These are phyloP conservation scores for Nemapogon koenigi DNA, from an alignment of 2,888 invertebrate genomes.

Conservation along the genomic window DNA sequence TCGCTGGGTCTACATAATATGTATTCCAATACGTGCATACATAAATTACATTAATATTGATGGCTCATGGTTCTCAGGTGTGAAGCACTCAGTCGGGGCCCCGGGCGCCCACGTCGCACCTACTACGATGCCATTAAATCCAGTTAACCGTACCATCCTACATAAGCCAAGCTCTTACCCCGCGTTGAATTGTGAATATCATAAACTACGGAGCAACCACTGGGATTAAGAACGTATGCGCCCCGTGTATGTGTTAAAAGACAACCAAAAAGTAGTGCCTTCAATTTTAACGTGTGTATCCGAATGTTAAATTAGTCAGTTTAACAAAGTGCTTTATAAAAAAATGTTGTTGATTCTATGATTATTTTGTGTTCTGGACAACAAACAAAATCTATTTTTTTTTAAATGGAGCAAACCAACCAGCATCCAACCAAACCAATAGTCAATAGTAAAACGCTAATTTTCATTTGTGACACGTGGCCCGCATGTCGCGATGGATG, in stretches of 20 bases:
- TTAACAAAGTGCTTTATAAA: too few species aligned
- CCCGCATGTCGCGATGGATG: slow-evolving; percentile 4
- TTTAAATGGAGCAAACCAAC: too few species aligned
- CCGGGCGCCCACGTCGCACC: background rate
- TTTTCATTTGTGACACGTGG: slow-evolving; percentile 5
- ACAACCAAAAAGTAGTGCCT: too few species aligned
- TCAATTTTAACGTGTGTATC: too few species aligned
- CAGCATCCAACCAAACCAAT: too few species aligned
- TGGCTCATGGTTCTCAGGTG: slow-evolving; percentile 6
- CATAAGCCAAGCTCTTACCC: slow-evolving; percentile 6
- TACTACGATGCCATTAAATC: slow-evolving; percentile 4
- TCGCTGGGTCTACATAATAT: background rate
- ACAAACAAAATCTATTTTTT: too few species aligned
- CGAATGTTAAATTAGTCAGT: too few species aligned
- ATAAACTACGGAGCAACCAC: too few species aligned
- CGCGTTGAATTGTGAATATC: slow-evolving; percentile 3
- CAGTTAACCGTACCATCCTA: slow-evolving; percentile 3
- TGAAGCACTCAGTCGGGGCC: background rate
- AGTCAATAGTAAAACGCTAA: slow-evolving; percentile 7
- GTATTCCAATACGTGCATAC: background rate
- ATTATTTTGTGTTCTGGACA: too few species aligned
- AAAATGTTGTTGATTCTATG: too few species aligned
- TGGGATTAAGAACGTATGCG: too few species aligned
- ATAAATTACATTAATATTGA: slow-evolving; percentile 6
- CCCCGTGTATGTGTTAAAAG: too few species aligned